These are phyloP conservation scores for Novumbra hubbsi DNA, from an alignment of 2,797 vertebrate genomes.

Conservation along the genomic window DNA sequence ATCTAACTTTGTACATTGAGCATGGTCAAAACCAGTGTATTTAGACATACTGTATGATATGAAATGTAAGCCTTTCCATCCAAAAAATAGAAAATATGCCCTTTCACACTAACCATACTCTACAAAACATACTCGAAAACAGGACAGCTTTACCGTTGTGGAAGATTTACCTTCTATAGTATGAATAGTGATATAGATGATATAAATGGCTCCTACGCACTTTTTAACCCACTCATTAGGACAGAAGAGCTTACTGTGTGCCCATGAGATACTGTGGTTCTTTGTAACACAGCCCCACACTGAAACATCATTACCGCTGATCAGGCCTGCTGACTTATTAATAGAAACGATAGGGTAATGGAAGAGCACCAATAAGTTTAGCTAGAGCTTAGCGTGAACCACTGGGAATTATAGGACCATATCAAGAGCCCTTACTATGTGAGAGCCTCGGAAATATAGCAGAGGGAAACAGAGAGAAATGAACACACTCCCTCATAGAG, in stretches of 20 bases:
- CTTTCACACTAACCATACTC: neutral
- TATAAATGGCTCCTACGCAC: conserved; percentile 31
- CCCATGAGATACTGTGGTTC: conserved; percentile 64
- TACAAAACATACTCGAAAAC: neutral
- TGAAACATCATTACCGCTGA: conserved; percentile 58
- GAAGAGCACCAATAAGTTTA: conserved; percentile 56
- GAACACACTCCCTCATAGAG: conserved; percentile 38
- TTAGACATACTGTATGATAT: neutral
- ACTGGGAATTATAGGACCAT: conserved; percentile 50
- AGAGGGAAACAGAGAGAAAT: conserved; percentile 29
- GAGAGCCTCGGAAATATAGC: conserved; percentile 37
- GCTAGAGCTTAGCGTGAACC: conserved; percentile 62
- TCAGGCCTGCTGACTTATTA: conserved; percentile 62
- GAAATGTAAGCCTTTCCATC: neutral
- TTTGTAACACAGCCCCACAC: conserved; percentile 52
- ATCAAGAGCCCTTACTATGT: conserved; percentile 57
- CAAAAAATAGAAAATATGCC: neutral
- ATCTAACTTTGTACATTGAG: conserved; percentile 3
- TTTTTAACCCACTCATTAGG: conserved; percentile 32
- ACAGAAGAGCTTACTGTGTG: conserved; percentile 52
- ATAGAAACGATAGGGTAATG: conserved; percentile 61
- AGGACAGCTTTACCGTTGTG: conserved; percentile 35
- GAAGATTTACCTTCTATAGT: conserved; percentile 34
- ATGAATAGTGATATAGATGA: conserved; percentile 15
- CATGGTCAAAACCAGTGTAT: neutral